A percentile compares a stretch with the other conserved stretches of the same genome.
Conservation (phyloP, 2,113 vertebrate genomes). For the Cepphus grylle region DNA sequence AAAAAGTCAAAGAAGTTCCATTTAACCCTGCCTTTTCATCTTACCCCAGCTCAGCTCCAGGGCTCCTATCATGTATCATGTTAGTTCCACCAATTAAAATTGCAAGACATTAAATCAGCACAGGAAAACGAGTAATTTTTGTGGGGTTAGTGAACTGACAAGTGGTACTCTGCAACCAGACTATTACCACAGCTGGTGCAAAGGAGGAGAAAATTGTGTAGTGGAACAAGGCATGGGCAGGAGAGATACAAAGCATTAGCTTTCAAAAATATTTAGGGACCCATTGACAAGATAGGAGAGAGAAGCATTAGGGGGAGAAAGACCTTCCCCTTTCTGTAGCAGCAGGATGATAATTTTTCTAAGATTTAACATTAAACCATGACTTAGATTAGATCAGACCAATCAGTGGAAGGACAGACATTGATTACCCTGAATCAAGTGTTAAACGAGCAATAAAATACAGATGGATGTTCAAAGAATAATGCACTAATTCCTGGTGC, state of each 20-base stretch:
- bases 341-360: background rate
- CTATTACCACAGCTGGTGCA: background rate
- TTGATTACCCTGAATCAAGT: background rate
- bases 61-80: background rate
- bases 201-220: background rate
- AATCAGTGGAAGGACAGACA: background rate
- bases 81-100: background rate
- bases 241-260: background rate
- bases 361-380: conserved; percentile 26
- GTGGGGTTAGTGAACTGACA: background rate
- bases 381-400: conserved; percentile 7
- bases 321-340: background rate
- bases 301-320: background rate
- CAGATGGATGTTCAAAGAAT: background rate
- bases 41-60: background rate
- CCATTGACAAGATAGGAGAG: background rate
- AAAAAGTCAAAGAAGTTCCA: background rate
- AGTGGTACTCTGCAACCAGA: background rate
- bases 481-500: background rate
- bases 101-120: background rate
- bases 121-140: background rate
- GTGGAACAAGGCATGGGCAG: background rate
- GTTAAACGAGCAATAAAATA: conserved; percentile 17
- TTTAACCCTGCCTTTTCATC: background rate
- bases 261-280: background rate